Conservation (phyloP, 2,888 invertebrate species). For the Conomelus anceps region DNA sequence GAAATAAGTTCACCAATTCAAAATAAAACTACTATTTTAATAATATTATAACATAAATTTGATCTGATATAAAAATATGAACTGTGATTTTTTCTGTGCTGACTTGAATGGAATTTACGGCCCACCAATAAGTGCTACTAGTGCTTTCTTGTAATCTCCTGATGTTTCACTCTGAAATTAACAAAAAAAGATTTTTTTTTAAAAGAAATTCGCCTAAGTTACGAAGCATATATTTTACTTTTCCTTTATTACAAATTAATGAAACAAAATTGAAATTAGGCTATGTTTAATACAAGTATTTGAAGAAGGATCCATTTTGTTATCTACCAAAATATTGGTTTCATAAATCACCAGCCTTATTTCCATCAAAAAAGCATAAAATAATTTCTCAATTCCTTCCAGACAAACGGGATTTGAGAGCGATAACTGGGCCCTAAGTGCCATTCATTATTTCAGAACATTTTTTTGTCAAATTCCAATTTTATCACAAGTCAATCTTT, state of each 20-base stretch:
- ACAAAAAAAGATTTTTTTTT: slow-evolving; percentile 8
- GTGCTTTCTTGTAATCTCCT: slow-evolving; percentile 58
- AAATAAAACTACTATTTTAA: not conserved
- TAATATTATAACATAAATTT: not conserved
- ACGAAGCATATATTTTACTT: no score
- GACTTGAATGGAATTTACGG: slow-evolving; percentile 8
- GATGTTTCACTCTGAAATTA: slow-evolving; percentile 54
- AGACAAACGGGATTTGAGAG: no score
- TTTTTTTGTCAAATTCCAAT: no score
- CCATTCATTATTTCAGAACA: no score
- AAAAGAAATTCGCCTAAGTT: not conserved
- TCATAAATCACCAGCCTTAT: no score
- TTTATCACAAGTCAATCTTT: no score
- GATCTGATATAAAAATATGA: not conserved
- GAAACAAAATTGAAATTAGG: not conserved
- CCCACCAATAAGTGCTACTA: slow-evolving; percentile 51
- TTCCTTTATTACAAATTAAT: not conserved
- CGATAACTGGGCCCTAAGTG: no score
- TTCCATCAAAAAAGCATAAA: no score
- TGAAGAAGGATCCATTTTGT: no score
- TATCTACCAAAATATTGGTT: no score
- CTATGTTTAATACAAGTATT: not conserved
- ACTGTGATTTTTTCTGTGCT: not conserved
- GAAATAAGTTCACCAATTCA: not conserved
- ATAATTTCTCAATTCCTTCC: no score